A percentile compares a stretch with the other conserved stretches of the same genome.
These are phyloP conservation scores for Agrypnia vestita DNA, from an alignment of 1,140 invertebrate genomes.

Conservation along the genomic window DNA sequence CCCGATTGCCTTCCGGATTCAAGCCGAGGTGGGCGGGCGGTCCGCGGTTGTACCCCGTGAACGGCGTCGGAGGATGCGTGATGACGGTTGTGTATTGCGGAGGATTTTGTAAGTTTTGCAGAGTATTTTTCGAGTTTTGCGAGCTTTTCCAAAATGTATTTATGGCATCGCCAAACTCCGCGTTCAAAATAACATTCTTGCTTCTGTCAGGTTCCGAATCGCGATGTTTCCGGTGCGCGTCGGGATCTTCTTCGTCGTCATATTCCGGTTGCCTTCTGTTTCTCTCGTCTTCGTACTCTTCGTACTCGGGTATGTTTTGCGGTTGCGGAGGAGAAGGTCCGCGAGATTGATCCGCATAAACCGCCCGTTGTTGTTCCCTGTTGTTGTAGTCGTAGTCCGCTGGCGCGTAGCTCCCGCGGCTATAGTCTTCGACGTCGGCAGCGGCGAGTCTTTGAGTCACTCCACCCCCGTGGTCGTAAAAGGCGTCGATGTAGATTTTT, in stretches of 20 bases:
- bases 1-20: constrained; percentile 23
- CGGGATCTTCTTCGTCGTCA: constrained; percentile 67
- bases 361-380: background rate
- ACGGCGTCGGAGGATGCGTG: constrained; percentile 13
- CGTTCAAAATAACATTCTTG: constrained; percentile 59
- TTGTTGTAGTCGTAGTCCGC: constrained; percentile 55
- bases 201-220: constrained; percentile 63
- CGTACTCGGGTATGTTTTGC: constrained; percentile 16
- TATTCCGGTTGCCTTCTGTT: constrained; percentile 59
- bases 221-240: constrained; percentile 62
- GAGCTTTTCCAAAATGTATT: constrained; percentile 66
- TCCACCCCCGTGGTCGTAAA: constrained; percentile 67
- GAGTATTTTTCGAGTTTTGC: constrained; percentile 23
- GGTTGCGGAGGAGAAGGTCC: constrained; percentile 57
- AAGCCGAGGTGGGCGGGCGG: constrained; percentile 37
- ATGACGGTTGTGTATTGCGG: constrained; percentile 41
- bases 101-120: constrained; percentile 22
- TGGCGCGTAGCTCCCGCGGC: background rate
- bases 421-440: constrained; percentile 65
- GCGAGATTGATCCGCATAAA: constrained; percentile 51
- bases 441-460: constrained; percentile 66
- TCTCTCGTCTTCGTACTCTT: constrained; percentile 60
- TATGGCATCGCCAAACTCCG: constrained; percentile 65
- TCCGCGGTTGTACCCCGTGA: constrained; percentile 8
- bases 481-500: constrained; percentile 70